Base-by-base conservation (phyloP, 2,113 vertebrate genomes). In the Arizona elegans region DNA sequence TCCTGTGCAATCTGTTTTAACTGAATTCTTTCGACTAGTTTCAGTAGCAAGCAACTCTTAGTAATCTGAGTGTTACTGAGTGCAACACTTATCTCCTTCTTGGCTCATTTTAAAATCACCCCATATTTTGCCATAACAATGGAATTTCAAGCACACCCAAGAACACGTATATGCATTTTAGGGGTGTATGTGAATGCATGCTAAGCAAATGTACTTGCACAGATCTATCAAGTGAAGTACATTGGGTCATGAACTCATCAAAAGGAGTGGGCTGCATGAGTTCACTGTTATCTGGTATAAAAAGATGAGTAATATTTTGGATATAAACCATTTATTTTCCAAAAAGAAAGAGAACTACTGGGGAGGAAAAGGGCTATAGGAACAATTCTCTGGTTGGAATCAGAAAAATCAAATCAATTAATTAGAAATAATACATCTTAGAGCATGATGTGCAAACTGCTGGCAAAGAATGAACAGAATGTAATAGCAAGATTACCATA, bases 381-480 rank as follows among this genome's bases (percentile, higher is more conserved):
- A 54, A 38, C 86, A 12, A 15, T 43, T 85, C 53, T 92, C 70
- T 43, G 8, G 43, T 90, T 0, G 54, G 91, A 91, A 93, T 15
- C 52, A 95, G 23, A 92, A 15, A 92, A 92, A 54, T 53, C 59
- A 94, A 93, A 93, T 29, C 88, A 90, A 89, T 56, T 38, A n/a
- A 86, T 59, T 59, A 91, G 54, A 94, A 81, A 91, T 19, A 87
- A 29, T 75, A 90, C 92, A 92, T 86, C 13, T n/a, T 86, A 70
- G 23, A 94, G 62, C 23, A 89, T 13, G 8, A 81, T 89, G 86
- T 92, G 91, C 75, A 92, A 95, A 29, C 53, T 65, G 21, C 58
- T 94, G 91, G 65, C 93, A 89, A 94, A 89, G 90, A 91, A 62
- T 62, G 86, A 59, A 88, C 26, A 59, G 59, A 88, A 93, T 94